Conservation (phyloP, 2,888 invertebrate species). For the Cataglyphis rosenhaueri region DNA sequence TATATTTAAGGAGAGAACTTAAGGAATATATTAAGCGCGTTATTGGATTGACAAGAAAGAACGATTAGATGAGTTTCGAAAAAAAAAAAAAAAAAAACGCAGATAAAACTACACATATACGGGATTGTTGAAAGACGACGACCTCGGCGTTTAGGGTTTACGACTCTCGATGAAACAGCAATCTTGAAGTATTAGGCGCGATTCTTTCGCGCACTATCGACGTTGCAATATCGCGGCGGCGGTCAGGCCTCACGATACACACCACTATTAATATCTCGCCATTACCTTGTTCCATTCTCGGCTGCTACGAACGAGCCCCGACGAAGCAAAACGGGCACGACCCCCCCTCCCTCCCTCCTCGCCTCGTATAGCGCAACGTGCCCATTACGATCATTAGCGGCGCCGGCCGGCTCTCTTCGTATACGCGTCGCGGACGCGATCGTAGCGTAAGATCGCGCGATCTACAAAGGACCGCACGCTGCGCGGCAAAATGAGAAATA, state of each 20-base stretch:
- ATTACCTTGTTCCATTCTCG: conserved; percentile 75
- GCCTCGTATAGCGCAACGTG: conserved; percentile 40
- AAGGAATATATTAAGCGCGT: background rate
- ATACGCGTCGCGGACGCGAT: background rate
- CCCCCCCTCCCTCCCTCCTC: background rate
- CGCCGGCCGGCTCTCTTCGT: conserved; percentile 25
- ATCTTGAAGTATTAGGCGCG: conserved; percentile 75
- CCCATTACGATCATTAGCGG: conserved; percentile 75
- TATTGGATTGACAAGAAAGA: background rate
- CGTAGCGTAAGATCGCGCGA: conserved; percentile 39
- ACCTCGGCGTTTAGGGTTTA: conserved; percentile 47
- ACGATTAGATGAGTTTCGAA: conserved; percentile 6
- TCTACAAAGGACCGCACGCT: conserved; percentile 50
- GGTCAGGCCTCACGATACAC: conserved; percentile 31
- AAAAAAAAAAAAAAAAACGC: background rate
- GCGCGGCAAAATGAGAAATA: conserved; percentile 49
- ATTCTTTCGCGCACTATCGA: conserved; percentile 65
- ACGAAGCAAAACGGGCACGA: conserved; percentile 24
- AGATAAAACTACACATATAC: background rate
- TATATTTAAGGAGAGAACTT: background rate
- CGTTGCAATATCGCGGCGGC: conserved; percentile 50
- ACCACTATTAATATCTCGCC: conserved; percentile 74
- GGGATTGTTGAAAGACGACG: conserved; percentile 22
- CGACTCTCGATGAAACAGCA: conserved; percentile 69
- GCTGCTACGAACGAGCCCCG: conserved; percentile 60